Base-by-base conservation (phyloP, 2,113 vertebrate species). In the Siphamia tubifer region DNA sequence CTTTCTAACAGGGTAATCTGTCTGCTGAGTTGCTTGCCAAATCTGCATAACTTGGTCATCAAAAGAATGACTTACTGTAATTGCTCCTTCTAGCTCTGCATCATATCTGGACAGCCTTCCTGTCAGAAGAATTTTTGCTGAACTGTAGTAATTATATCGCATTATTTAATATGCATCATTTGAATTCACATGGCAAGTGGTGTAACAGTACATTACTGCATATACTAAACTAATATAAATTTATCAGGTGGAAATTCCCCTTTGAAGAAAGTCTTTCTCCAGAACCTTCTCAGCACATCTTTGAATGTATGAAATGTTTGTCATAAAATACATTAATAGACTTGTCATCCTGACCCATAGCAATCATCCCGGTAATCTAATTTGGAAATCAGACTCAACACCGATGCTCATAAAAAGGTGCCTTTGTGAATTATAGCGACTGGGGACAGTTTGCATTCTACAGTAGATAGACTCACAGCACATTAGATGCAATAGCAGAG, bases 11-110 rank as follows among this genome's bases (percentile, higher is more conserved):
- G 68, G 44, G 48, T 56, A 25, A 68, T 71, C 45, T 49, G 35
- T 52, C 42, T 12, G 57, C 53, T 23, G 17, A 43, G 65, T 31
- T 30, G 8, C 68, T 68, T 84, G 67, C 56, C 68, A 76, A 51
- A 68, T 81, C 68, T 78, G 32, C 55, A 55, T 62, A 66, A 57
- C 38, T 55, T 17, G 19, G 27, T 48, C 27, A 20, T 60, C 42
- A 52, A 66, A 64, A 42, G 24, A 55, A 43, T 56, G 47, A 52
- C 52, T 68, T 43, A 40, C 42, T 32, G 42, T 66, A 80, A 70
- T 54, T 54, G 42, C 28, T 38, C 11, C 28, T 67, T 57, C 68
- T 48, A 62, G 53, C 45, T 48, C 27, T 47, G 54, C 17, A 25
- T 76, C 20, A 58, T 61, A 66, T 63, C 25, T 27, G 51, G 25